Evolutionary conservation across 2,797 vertebrate species (phyloP).

Genomic region (Peromyscus aztecus): DNA sequence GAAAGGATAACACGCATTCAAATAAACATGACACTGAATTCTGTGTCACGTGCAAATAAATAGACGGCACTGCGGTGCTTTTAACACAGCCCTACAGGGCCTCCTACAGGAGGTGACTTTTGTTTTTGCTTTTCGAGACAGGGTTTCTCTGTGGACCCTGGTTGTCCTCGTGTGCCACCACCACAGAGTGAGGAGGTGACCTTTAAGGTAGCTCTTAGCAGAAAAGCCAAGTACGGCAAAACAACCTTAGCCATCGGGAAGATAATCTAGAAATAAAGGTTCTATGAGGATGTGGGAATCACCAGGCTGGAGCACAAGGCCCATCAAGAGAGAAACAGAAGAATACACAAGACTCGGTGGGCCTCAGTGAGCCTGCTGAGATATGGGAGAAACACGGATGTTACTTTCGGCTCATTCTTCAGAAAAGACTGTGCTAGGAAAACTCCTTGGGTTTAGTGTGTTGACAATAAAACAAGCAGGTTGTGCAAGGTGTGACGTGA

Average conservation of each 20-base stretch:
- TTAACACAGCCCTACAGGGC: neutral
- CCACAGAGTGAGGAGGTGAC: neutral
- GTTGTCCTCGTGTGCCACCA: neutral
- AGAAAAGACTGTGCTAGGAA: neutral
- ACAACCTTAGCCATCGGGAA: neutral
- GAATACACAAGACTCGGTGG: neutral
- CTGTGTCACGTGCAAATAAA: neutral
- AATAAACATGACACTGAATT: neutral
- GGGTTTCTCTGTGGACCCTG: neutral
- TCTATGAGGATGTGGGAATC: neutral
- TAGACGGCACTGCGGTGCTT: neutral
- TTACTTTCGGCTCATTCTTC: slow-evolving; percentile 5
- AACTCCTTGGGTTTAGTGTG: neutral
- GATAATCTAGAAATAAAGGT: neutral
- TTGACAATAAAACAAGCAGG: neutral
- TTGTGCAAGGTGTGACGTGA: neutral
- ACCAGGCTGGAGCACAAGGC: neutral
- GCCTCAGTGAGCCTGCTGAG: neutral
- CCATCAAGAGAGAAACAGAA: neutral
- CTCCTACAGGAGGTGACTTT: slow-evolving; percentile 15
- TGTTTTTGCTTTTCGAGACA: neutral
- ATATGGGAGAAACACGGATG: neutral
- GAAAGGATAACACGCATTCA: slow-evolving; percentile 16
- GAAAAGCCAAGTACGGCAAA: neutral
- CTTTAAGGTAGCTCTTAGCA: neutral